Conservation (phyloP, 2,888 invertebrate species). For the Oeneis ivallda region DNA sequence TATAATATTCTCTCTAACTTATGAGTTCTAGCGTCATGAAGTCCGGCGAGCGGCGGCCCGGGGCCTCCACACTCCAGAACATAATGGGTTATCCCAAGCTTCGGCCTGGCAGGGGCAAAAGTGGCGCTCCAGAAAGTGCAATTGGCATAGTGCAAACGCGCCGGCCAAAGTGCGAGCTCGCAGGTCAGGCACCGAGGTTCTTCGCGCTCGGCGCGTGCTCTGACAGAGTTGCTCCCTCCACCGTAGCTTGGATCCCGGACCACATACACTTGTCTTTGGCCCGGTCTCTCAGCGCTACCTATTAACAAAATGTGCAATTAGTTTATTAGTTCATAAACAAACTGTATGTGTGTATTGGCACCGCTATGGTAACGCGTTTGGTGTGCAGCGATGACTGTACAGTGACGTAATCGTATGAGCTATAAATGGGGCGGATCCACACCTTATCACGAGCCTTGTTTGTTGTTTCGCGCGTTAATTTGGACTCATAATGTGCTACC, state of each 20-base stretch:
- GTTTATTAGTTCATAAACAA: background rate
- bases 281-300: conserved; percentile 92
- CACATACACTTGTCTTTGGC: conserved; percentile 93
- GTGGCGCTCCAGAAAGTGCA: conserved; percentile 93
- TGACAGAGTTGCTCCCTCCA: conserved; percentile 74
- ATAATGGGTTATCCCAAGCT: conserved; percentile 82
- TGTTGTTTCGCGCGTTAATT: too few species aligned
- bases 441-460: too few species aligned
- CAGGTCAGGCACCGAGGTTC: conserved; percentile 94
- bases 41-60: conserved; percentile 91
- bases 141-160: conserved; percentile 90
- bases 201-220: conserved; percentile 79
- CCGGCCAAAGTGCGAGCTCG: conserved; percentile 90
- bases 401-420: too few species aligned
- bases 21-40: conserved; percentile 88
- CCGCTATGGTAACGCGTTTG: too few species aligned
- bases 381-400: too few species aligned
- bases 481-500: too few species aligned
- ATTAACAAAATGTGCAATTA: conserved; percentile 47
- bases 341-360: background rate
- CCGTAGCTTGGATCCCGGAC: conserved; percentile 89
- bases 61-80: conserved; percentile 96
- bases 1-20: conserved; percentile 89
- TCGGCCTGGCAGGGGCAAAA: conserved; percentile 81
- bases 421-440: background rate